Evolutionary conservation across 1,140 invertebrate genomes (phyloP).

Genomic region (Dendrolimus punctatus): DNA sequence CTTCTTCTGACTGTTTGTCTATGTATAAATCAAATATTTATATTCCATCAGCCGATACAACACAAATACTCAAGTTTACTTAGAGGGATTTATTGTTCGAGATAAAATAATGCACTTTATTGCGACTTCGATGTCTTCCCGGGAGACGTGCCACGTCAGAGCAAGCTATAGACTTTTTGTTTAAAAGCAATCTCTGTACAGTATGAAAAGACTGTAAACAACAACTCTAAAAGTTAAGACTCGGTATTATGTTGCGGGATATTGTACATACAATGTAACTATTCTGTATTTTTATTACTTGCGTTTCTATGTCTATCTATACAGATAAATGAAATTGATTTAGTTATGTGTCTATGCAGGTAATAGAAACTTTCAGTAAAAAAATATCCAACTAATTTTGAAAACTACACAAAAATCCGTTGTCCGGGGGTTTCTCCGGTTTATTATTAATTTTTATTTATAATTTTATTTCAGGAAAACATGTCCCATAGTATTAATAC

Average conservation of each 20-base stretch:
- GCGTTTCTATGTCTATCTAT: no score
- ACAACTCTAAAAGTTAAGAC: slow-evolving; percentile 1
- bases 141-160: slow-evolving; percentile 12
- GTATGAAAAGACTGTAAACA: slow-evolving; percentile 9
- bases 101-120: slow-evolving; percentile 34
- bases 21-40: neutral
- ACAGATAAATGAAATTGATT: no score
- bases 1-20: no score
- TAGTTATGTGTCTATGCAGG: no score
- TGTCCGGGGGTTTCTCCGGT: no score
- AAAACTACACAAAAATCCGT: no score
- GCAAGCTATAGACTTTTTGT: slow-evolving; percentile 10
- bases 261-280: neutral
- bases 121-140: slow-evolving; percentile 16
- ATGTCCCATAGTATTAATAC: no score
- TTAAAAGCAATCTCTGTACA: slow-evolving; percentile 13
- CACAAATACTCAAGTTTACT: slow-evolving; percentile 19
- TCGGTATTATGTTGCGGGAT: slow-evolving; percentile 6
- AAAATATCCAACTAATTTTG: no score
- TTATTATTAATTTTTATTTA: no score
- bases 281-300: no score
- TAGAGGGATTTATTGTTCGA: slow-evolving; percentile 22
- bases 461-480: no score
- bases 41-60: slow-evolving; percentile 21
- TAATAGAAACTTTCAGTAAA: no score